These are phyloP conservation scores for Stegophylla sp. DNA, from an alignment of 2,888 invertebrate genomes.

Conservation along the genomic window DNA sequence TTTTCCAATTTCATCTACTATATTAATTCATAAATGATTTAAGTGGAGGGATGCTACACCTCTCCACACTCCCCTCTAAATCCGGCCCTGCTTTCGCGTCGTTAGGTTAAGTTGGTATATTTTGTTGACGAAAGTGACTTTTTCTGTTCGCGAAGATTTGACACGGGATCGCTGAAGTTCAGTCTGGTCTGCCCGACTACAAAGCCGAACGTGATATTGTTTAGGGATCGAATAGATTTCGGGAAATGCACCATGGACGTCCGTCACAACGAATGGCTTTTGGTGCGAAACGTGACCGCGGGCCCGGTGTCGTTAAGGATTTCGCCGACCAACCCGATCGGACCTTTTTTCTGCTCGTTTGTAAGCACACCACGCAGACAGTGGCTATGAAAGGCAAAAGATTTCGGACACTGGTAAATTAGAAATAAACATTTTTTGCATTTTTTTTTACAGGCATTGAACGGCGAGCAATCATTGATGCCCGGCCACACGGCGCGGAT, in stretches of 20 bases:
- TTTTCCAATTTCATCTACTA: no score
- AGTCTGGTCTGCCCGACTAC: constrained; percentile 21
- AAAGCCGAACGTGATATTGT: constrained; percentile 32
- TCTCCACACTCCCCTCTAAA: no score
- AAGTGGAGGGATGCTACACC: no score
- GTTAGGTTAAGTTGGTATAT: no score
- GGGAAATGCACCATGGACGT: constrained; percentile 1
- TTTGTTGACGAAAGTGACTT: background rate
- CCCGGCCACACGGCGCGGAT: constrained; percentile 3
- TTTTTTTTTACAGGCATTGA: constrained; percentile 16
- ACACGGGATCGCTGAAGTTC: constrained; percentile 40
- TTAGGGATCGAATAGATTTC: constrained; percentile 28
- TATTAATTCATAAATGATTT: no score
- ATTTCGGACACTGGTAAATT: no score
- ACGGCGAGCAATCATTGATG: background rate
- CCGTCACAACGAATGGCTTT: constrained; percentile 37
- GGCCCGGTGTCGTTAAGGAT: constrained; percentile 53
- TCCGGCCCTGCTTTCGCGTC: no score
- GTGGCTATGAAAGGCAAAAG: no score
- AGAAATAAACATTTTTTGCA: no score
- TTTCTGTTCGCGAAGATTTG: constrained; percentile 12
- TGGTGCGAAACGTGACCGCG: constrained; percentile 59
- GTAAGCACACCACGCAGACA: constrained; percentile 20
- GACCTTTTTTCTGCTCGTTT: constrained; percentile 49
- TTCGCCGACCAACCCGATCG: constrained; percentile 55